Percentiles rank a stretch among this genome's conserved stretches.
These are phyloP conservation scores for Pempheris klunzingeri DNA, from an alignment of 2,797 vertebrate genomes.

Conservation along the genomic window DNA sequence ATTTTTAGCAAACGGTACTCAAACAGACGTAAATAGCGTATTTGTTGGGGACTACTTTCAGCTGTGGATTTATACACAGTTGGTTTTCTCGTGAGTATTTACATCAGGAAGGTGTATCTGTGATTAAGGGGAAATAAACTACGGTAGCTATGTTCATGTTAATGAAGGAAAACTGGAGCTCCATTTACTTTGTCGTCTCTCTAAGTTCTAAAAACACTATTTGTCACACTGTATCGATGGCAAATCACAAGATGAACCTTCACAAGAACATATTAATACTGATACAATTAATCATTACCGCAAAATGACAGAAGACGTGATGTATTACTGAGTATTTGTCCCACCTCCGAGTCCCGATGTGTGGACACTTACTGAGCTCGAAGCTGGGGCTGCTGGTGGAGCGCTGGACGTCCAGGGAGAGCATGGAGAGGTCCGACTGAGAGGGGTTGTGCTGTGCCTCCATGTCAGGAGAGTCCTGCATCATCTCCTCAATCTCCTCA, in stretches of 20 bases:
- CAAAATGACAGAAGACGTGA: too few relatives aligned
- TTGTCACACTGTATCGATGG: background rate
- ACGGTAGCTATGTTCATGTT: background rate
- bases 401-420: conserved; percentile 89
- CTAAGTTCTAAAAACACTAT: background rate
- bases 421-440: conserved; percentile 89
- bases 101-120: background rate
- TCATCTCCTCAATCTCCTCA: conserved; percentile 99
- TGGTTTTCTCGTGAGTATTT: background rate
- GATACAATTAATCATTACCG: background rate
- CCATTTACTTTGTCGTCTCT: background rate
- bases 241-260: background rate
- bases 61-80: background rate
- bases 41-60: background rate
- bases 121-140: background rate
- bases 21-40: background rate
- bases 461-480: conserved; percentile 94
- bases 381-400: conserved; percentile 85
- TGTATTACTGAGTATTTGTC: background rate
- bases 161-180: background rate
- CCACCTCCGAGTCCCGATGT: background rate
- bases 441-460: conserved; percentile 87
- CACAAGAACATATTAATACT: background rate
- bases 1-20: background rate
- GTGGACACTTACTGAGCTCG: conserved; percentile 89